Percentiles rank a stretch among this genome's conserved stretches.
These are phyloP conservation scores for Leucosticte australis DNA, from an alignment of 2,113 vertebrate species.

Conservation along the genomic window DNA sequence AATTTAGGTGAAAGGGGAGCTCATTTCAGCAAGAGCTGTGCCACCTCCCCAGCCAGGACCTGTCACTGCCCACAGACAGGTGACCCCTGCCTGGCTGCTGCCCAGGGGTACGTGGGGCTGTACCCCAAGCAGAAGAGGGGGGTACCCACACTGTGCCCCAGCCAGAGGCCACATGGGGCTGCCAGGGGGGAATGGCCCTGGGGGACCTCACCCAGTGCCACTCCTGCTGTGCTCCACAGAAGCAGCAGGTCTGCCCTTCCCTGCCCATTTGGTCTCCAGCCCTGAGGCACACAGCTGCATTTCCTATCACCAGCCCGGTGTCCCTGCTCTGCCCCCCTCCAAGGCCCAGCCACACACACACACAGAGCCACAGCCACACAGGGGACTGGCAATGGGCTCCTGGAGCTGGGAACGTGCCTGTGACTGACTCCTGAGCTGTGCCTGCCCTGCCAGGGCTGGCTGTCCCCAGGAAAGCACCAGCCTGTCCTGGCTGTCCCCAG, in stretches of 20 bases:
- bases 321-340: rapidly evolving
- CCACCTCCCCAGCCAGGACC: neutral
- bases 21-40: neutral
- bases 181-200: too few species aligned
- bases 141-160: neutral
- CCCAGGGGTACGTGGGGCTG: neutral
- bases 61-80: rapidly evolving
- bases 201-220: neutral
- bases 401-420: neutral
- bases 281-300: rapidly evolving
- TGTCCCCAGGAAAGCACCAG: neutral
- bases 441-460: neutral
- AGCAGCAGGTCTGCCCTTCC: neutral
- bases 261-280: neutral
- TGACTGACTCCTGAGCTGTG: neutral
- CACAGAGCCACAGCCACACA: rapidly evolving
- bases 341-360: neutral
- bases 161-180: neutral
- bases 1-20: neutral
- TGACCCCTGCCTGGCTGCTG: neutral
- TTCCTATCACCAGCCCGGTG: rapidly evolving
- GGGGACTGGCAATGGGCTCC: rapidly evolving
- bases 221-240: neutral
- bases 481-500: neutral
- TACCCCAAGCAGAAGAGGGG: too few species aligned